These are phyloP conservation scores for Hypomesus transpacificus DNA, from an alignment of 2,113 vertebrate genomes.

Conservation along the genomic window DNA sequence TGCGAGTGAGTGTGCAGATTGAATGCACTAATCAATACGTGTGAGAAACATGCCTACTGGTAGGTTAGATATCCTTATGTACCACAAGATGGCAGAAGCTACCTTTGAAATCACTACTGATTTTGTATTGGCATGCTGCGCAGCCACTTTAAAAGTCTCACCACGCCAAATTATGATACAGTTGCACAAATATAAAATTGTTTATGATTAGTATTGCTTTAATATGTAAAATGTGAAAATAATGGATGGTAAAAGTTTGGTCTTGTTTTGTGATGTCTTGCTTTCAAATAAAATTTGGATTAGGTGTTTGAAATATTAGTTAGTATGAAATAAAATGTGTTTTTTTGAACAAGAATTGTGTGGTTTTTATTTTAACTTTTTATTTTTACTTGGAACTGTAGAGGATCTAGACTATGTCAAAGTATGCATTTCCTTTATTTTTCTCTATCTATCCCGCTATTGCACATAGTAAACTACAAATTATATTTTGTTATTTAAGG, in stretches of 20 bases:
- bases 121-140: constrained; percentile 10
- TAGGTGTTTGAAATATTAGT: constrained; percentile 53
- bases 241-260: constrained; percentile 52
- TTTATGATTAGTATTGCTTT: constrained; percentile 46
- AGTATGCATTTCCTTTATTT: neutral
- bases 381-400: neutral
- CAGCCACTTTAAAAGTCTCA: constrained; percentile 1
- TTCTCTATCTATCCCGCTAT: no score
- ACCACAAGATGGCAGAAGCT: constrained; percentile 61
- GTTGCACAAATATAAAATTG: constrained; percentile 35
- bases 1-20: constrained; percentile 13
- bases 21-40: constrained; percentile 1
- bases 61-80: constrained; percentile 16
- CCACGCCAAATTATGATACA: constrained; percentile 15
- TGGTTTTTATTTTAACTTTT: constrained; percentile 5
- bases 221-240: constrained; percentile 41
- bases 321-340: constrained; percentile 64
- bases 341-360: constrained; percentile 48
- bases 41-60: constrained; percentile 8
- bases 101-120: constrained; percentile 19
- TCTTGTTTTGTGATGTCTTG: constrained; percentile 68
- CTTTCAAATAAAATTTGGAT: constrained; percentile 64
- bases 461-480: no score
- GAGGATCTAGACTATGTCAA: neutral
- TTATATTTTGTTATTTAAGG: no score